Conservation (phyloP, 2,797 vertebrate species). For the Poeciliopsis paucimaculata region DNA sequence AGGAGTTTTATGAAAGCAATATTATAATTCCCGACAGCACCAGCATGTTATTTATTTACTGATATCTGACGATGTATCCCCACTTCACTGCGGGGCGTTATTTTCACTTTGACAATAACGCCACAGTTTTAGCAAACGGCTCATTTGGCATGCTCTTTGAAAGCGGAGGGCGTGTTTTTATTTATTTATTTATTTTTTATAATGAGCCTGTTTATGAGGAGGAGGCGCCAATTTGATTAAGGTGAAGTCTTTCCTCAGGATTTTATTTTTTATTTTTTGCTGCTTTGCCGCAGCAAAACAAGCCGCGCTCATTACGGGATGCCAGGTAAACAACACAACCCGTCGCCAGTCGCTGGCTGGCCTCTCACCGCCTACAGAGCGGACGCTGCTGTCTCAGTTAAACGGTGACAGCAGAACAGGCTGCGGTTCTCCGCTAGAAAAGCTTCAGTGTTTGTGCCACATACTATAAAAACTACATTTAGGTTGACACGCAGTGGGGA, state of each 20-base stretch:
- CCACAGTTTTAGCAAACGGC: constrained; percentile 47
- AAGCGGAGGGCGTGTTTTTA: constrained; percentile 41
- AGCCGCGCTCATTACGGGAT: constrained; percentile 12
- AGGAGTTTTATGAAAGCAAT: constrained; percentile 62
- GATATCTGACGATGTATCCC: constrained; percentile 54
- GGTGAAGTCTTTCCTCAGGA: constrained; percentile 19
- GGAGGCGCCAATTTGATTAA: constrained; percentile 30
- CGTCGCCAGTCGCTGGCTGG: constrained; percentile 43
- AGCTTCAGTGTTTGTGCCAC: not conserved
- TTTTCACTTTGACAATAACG: constrained; percentile 60
- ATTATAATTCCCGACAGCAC: constrained; percentile 72
- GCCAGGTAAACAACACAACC: constrained; percentile 22
- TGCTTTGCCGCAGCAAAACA: constrained; percentile 11
- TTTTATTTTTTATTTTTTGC: constrained; percentile 5
- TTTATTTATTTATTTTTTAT: constrained; percentile 13
- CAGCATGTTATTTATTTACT: constrained; percentile 68
- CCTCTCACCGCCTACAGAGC: constrained; percentile 18
- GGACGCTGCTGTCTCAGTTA: constrained; percentile 20
- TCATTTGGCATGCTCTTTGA: constrained; percentile 61
- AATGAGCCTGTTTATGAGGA: constrained; percentile 30
- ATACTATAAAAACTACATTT: not conserved
- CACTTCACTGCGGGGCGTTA: constrained; percentile 42
- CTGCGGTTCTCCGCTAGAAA: constrained; percentile 4
- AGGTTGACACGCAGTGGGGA: not conserved
- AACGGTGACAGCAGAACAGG: constrained; percentile 19